phyloP scores from a whole-genome alignment of 2,797 vertebrate species.

The Enteromius thamalakanensis region DNA sequence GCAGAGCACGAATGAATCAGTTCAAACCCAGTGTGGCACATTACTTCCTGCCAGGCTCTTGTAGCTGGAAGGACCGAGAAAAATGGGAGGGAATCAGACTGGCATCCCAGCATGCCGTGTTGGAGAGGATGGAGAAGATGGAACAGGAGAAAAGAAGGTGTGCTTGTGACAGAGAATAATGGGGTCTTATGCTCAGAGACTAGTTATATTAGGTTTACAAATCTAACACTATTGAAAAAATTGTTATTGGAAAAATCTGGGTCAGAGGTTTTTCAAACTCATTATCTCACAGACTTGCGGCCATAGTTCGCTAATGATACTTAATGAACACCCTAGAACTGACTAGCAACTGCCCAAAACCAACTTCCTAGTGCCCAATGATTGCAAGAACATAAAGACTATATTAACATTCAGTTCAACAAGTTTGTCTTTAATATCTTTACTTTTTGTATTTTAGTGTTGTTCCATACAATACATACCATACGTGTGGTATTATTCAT shows the following conservation, averaged over 20 bases:
- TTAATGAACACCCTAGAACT: background rate
- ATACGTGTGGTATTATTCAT: background rate
- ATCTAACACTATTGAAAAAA: background rate
- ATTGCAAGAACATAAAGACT: background rate
- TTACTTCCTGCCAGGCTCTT: constrained; percentile 72
- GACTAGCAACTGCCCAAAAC: background rate
- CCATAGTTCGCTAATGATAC: background rate
- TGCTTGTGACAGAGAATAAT: constrained; percentile 34
- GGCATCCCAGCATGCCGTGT: constrained; percentile 73
- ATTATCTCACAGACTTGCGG: background rate
- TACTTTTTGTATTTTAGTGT: background rate
- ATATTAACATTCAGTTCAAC: background rate
- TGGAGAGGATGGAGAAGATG: constrained; percentile 73
- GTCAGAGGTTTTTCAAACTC: background rate
- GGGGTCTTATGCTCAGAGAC: background rate
- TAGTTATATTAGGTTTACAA: constrained; percentile 1
- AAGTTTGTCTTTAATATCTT: background rate
- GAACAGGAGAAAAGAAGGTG: constrained; percentile 70
- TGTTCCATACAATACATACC: background rate
- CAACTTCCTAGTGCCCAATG: background rate
- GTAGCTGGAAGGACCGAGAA: constrained; percentile 74
- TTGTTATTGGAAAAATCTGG: background rate
- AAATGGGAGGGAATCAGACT: constrained; percentile 80
- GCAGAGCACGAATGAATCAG: constrained; percentile 67
- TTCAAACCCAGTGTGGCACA: constrained; percentile 65